Evolutionary conservation across 1,140 invertebrate species (phyloP).

Genomic region (Nasonia vitripennis): DNA sequence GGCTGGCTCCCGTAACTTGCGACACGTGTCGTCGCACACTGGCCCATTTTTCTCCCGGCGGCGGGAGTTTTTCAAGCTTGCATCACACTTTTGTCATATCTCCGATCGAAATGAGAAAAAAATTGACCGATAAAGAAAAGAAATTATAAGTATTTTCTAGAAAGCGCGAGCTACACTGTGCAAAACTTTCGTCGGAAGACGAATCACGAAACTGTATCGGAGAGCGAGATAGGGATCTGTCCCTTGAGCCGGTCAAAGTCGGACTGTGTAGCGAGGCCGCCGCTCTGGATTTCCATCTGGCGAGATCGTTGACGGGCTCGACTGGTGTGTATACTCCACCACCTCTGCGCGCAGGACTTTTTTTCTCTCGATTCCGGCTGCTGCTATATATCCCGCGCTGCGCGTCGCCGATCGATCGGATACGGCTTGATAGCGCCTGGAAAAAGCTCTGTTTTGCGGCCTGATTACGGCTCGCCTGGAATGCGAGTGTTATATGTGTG

Average conservation of each 20-base stretch:
- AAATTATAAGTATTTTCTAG: too few species aligned
- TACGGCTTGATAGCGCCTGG: not conserved
- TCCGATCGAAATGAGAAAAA: too few species aligned
- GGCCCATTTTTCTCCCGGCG: not conserved
- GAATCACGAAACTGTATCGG: too few species aligned
- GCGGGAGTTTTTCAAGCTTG: not conserved
- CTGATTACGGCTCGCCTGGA: not conserved
- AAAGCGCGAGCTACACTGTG: too few species aligned
- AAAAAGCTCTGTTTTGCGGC: constrained; percentile 1
- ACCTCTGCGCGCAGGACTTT: not conserved
- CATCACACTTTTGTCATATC: too few species aligned
- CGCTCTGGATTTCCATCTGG: constrained; percentile 11
- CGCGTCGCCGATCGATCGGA: constrained; percentile 33
- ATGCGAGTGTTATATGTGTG: not conserved
- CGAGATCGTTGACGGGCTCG: not conserved
- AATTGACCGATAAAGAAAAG: too few species aligned
- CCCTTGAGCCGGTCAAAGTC: constrained; percentile 18
- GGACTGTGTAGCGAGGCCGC: not conserved
- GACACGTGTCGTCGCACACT: not conserved
- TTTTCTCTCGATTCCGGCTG: not conserved
- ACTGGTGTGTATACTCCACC: too few species aligned
- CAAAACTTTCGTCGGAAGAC: too few species aligned
- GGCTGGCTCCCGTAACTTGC: not conserved
- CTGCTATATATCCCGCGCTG: not conserved
- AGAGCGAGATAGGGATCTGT: not conserved